phyloP scores from a whole-genome alignment of 2,888 invertebrate genomes.

The Drosophila rellima region DNA sequence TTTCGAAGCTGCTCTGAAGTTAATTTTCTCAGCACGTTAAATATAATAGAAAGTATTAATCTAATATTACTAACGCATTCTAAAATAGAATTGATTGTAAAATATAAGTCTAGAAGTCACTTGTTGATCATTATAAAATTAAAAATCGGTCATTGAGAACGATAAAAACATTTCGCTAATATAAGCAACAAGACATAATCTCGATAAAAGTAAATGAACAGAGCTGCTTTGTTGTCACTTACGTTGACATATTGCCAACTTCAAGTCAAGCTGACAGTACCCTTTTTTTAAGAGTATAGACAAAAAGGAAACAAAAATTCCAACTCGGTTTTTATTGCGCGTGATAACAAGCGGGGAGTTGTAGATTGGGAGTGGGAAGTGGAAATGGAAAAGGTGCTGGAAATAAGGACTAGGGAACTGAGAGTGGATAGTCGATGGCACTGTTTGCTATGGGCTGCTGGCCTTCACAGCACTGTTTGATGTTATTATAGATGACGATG shows the following conservation, averaged over 20 bases:
- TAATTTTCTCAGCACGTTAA: too few relatives aligned
- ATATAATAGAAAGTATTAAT: too few relatives aligned
- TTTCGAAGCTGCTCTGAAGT: too few relatives aligned
- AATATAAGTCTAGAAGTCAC: too few relatives aligned
- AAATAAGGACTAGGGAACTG: slow-evolving; percentile 4
- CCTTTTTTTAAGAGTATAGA: slow-evolving; percentile 48
- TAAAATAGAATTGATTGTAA: too few relatives aligned
- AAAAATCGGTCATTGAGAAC: too few relatives aligned
- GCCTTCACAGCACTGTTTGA: slow-evolving; percentile 73
- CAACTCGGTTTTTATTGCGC: slow-evolving; percentile 75
- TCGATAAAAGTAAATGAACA: slow-evolving; percentile 3
- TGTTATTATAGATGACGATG: slow-evolving; percentile 80
- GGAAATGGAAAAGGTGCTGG: slow-evolving; percentile 11
- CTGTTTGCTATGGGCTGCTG: slow-evolving; percentile 53
- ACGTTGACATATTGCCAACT: slow-evolving; percentile 49
- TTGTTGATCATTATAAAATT: too few relatives aligned
- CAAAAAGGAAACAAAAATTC: slow-evolving; percentile 37
- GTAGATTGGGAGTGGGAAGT: slow-evolving; percentile 33
- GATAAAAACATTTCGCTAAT: too few relatives aligned
- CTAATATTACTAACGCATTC: too few relatives aligned
- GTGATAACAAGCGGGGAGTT: slow-evolving; percentile 76
- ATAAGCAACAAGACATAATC: too few relatives aligned
- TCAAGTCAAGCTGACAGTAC: slow-evolving; percentile 33
- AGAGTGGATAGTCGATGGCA: slow-evolving; percentile 45
- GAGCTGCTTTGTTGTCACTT: slow-evolving; percentile 32